These are phyloP conservation scores for Parthenolecanium corni DNA, from an alignment of 2,888 invertebrate species.

Conservation along the genomic window DNA sequence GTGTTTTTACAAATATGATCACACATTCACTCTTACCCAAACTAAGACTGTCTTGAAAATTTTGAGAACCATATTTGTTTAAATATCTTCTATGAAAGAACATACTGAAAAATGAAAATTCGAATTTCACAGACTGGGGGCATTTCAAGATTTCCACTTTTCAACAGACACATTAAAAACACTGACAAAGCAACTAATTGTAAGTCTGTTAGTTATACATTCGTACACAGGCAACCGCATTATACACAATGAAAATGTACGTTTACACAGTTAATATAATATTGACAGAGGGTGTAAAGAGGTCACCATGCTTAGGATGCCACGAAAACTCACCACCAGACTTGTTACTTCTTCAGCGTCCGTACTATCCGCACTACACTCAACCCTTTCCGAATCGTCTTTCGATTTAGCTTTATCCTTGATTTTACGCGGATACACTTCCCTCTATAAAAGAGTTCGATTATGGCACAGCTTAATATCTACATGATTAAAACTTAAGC, in stretches of 20 bases:
- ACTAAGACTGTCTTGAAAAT: too few species aligned
- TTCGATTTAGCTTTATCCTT: constrained; percentile 53
- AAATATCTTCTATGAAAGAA: too few species aligned
- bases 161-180: too few species aligned
- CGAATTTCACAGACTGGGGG: too few species aligned
- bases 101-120: too few species aligned
- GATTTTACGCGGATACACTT: constrained; percentile 71
- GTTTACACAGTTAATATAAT: neutral
- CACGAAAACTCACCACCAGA: constrained; percentile 34
- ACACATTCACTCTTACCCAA: too few species aligned
- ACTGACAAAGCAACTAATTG: too few species aligned
- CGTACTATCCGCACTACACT: constrained; percentile 30
- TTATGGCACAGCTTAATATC: constrained; percentile 5
- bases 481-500: neutral
- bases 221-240: too few species aligned
- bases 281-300: neutral
- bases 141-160: too few species aligned
- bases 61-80: too few species aligned
- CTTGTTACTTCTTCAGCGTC: constrained; percentile 32
- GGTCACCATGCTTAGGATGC: constrained; percentile 1
- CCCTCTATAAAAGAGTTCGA: constrained; percentile 44
- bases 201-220: too few species aligned
- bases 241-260: neutral
- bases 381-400: constrained; percentile 12
- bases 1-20: too few species aligned